Evolutionary conservation across 2,888 invertebrate genomes (phyloP).

Genomic region (Leptodirus hochenwartii): DNA sequence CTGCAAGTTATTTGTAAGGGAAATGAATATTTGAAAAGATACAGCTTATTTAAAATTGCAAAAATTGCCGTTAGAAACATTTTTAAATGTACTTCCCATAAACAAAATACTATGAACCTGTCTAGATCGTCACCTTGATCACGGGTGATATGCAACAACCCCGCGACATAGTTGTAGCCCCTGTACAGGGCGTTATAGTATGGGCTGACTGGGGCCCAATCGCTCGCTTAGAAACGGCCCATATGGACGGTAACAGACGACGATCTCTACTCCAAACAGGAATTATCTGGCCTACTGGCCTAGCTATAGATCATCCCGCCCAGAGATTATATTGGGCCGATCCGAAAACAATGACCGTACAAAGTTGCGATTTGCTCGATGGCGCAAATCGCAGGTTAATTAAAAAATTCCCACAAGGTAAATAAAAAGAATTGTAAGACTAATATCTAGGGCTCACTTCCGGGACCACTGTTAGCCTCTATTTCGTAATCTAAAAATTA

Average conservation of each 20-base stretch:
- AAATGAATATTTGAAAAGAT: no score
- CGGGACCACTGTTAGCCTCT: conserved; percentile 1
- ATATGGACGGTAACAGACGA: conserved; percentile 41
- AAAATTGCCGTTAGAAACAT: no score
- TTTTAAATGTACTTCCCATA: no score
- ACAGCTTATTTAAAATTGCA: no score
- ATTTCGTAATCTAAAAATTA: no score
- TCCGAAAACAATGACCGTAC: conserved; percentile 54
- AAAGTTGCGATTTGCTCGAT: conserved; percentile 43
- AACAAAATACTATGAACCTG: no score
- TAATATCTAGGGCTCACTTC: conserved; percentile 1
- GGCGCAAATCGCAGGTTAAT: conserved; percentile 47
- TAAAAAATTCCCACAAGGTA: conserved; percentile 33
- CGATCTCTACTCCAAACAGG: conserved; percentile 34
- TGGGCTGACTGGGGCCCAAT: conserved; percentile 57
- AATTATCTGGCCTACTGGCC: conserved; percentile 54
- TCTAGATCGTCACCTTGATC: conserved; percentile 37
- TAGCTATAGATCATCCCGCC: conserved; percentile 57
- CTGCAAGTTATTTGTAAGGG: no score
- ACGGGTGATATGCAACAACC: conserved; percentile 38
- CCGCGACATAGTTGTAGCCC: conserved; percentile 47
- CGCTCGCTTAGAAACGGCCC: conserved; percentile 42
- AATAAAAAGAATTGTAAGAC: conserved; percentile 11
- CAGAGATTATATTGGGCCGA: conserved; percentile 72
- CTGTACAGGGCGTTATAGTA: conserved; percentile 45